A percentile compares a stretch with the other conserved stretches of the same genome.
Conservation (phyloP, 2,113 vertebrate genomes). For the Xenotilapia caudafasciata region DNA sequence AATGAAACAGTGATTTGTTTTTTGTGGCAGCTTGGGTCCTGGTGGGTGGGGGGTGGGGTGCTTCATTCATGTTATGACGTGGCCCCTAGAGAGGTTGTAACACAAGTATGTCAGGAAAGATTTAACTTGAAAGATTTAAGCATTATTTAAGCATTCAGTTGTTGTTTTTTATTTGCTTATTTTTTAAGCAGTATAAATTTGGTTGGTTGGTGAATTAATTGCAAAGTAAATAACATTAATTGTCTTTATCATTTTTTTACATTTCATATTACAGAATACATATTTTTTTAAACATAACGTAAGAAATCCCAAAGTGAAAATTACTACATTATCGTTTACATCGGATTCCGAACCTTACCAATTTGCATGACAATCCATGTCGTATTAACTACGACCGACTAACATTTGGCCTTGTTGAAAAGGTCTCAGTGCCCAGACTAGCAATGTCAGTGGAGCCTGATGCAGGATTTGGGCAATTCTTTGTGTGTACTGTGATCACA, state of each 20-base stretch:
- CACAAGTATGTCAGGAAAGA: not conserved
- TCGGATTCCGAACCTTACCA: not conserved
- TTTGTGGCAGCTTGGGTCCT: not conserved
- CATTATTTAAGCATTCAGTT: not conserved
- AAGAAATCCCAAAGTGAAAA: not conserved
- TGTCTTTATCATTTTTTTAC: not conserved
- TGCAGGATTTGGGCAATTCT: not conserved
- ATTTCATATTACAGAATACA: not conserved
- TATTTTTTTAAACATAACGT: not conserved
- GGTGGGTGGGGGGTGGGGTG: not conserved
- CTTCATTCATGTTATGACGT: not conserved
- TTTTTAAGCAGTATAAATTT: not conserved
- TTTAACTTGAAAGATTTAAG: not conserved
- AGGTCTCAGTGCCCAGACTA: not conserved
- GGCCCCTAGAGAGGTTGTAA: not conserved
- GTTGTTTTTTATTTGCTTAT: fast-evolving
- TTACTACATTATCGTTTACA: not conserved
- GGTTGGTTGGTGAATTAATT: not conserved
- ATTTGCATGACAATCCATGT: not conserved
- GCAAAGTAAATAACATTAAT: not conserved
- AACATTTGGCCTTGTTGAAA: not conserved
- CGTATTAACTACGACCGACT: not conserved
- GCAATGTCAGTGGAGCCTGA: not conserved
- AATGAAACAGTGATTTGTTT: not conserved
- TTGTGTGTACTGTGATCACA: conserved; percentile 9